Base-by-base conservation (phyloP, 2,113 vertebrate genomes). In the Nothobranchius kuhntae region DNA sequence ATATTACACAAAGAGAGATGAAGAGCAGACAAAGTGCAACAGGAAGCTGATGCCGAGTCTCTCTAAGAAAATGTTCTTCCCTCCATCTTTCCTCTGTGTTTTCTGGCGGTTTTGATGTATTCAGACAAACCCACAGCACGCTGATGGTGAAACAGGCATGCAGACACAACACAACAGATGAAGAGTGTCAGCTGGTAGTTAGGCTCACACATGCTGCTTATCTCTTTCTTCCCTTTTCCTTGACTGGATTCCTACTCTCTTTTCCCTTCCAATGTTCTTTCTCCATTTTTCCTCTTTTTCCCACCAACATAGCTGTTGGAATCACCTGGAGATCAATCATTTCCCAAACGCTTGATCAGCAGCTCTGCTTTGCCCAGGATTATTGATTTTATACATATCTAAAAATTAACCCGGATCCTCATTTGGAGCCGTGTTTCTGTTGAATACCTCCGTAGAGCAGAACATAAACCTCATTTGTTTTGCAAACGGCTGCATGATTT, bases 141-240 rank as follows among this genome's bases (percentile, higher is more conserved):
- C 64, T 65, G 65, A 80, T 84, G 82, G 85, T 66, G 72, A 83
- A 90, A 77, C 87, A 87, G 90, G 72, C 90, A 50, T 75, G 77
- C 83, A 81, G 87, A 89, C 89, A 87, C 89, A 89, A 87, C 89
- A 78, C 82, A 89, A 79, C 86, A 85, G 89, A 89, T 89, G 90
- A 92, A 85, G 75, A 80, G 75, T 87, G 87, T 90, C 89, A 87
- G 86, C 85, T 86, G 83, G 86, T 91, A 83, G 86, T 89, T 89
- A 81, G 74, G 78, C 83, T 78, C 85, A 71, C 82, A 85, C 85
- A 87, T 82, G 83, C 86, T 86, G 76, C 81, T 86, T 81, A 82
- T 82, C 83, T 80, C 69, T 71, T 71, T 77, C 78, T 73, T 73
- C 68, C 76, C 78, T 61, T 73, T 47, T 57, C 71, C 51, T 44